Evolutionary conservation across 2,113 vertebrate species (phyloP).

Genomic region (Arenaria interpres): DNA sequence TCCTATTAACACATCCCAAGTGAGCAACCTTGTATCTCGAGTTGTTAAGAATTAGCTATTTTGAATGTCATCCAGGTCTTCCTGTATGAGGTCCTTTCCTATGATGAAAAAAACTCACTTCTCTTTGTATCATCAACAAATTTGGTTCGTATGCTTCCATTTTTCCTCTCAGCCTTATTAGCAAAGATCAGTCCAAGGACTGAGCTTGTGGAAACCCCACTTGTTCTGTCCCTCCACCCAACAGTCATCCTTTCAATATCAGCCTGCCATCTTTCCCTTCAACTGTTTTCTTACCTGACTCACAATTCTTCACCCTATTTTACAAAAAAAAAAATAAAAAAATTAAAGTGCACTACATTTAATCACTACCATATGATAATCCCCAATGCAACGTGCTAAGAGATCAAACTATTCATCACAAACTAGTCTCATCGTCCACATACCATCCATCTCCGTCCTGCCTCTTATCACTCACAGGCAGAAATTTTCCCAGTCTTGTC

Average conservation of each 20-base stretch:
- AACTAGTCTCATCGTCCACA: neutral
- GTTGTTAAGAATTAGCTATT: neutral
- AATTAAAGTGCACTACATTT: neutral
- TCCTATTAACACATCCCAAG: neutral
- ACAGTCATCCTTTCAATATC: neutral
- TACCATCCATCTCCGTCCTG: neutral
- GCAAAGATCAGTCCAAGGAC: neutral
- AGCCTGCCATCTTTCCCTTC: neutral
- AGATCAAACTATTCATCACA: neutral
- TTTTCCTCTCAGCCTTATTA: neutral
- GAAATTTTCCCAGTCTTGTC: neutral
- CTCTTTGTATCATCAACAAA: neutral
- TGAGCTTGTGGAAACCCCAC: fast-evolving
- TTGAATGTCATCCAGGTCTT: neutral
- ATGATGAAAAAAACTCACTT: neutral
- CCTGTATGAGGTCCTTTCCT: neutral
- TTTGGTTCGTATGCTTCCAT: neutral
- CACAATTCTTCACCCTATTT: neutral
- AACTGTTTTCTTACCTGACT: neutral
- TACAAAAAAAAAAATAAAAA: neutral
- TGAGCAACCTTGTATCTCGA: neutral
- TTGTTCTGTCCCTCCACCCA: neutral
- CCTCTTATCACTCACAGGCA: neutral
- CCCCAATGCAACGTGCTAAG: neutral
- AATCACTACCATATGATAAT: neutral